phyloP scores from a whole-genome alignment of 2,113 vertebrate species.

The Megaceryle maxima region DNA sequence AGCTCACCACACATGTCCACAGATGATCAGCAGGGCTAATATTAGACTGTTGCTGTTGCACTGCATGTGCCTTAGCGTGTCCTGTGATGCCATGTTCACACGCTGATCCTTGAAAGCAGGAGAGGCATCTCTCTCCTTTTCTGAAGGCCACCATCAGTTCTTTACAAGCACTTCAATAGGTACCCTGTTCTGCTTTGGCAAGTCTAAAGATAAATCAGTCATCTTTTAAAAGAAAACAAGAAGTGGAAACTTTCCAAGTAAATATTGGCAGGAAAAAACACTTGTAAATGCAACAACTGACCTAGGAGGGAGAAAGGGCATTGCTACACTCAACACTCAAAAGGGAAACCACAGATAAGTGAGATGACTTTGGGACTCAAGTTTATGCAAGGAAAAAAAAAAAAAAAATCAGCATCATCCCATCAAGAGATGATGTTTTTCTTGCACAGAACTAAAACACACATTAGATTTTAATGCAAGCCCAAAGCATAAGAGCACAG shows the following conservation, averaged over 20 bases:
- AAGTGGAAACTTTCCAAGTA: not conserved
- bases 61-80: not conserved
- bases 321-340: not conserved
- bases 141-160: not conserved
- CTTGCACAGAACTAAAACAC: not conserved
- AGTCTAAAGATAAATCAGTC: not conserved
- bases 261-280: not conserved
- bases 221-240: not conserved
- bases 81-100: not conserved
- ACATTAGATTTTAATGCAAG: not conserved
- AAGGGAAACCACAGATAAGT: not conserved
- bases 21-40: not conserved
- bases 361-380: not conserved
- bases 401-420: not conserved
- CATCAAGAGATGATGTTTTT: not conserved
- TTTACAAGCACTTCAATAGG: not conserved
- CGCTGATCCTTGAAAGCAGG: not conserved
- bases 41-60: not conserved
- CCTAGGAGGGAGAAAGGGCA: not conserved
- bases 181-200: too few species aligned
- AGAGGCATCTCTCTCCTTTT: not conserved
- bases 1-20: not conserved
- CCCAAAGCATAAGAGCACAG: not conserved
- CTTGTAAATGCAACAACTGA: not conserved
- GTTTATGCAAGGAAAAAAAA: not conserved